Conservation (phyloP, 2,113 vertebrate genomes). For the Ctenodactylus gundi region DNA sequence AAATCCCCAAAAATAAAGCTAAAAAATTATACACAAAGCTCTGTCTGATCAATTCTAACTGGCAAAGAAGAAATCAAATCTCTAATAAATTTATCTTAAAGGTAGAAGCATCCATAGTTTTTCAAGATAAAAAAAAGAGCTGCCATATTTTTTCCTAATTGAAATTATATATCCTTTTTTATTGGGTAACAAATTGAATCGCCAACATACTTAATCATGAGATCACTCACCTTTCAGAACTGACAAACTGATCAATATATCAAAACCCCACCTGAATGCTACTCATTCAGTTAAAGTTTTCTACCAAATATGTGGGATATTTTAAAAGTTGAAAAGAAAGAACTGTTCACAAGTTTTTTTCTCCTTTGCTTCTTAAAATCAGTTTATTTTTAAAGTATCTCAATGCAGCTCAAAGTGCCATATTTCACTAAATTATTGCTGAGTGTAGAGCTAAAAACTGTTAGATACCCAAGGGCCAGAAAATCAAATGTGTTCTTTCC, state of each 20-base stretch:
- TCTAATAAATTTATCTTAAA: constrained; percentile 25
- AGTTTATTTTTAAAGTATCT: constrained; percentile 19
- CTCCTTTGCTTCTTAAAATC: neutral
- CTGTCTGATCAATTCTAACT: neutral
- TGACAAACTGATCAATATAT: neutral
- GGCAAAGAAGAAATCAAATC: neutral
- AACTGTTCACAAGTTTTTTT: neutral
- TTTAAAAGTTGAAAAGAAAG: neutral
- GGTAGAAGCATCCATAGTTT: neutral
- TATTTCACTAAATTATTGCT: constrained; percentile 50
- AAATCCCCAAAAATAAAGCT: neutral
- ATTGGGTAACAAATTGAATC: constrained; percentile 41
- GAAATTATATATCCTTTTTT: constrained; percentile 41
- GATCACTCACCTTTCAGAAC: constrained; percentile 57
- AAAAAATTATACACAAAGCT: neutral
- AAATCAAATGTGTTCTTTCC: constrained; percentile 1
- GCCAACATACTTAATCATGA: constrained; percentile 45
- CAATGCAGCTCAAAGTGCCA: neutral
- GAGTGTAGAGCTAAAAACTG: constrained; percentile 4
- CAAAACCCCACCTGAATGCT: neutral
- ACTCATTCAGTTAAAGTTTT: neutral
- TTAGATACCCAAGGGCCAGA: neutral
- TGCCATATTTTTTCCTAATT: constrained; percentile 25
- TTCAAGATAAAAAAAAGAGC: neutral
- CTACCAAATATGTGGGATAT: neutral